phyloP scores from a whole-genome alignment of 1,140 invertebrate genomes.

The Nixonia krombeini region DNA sequence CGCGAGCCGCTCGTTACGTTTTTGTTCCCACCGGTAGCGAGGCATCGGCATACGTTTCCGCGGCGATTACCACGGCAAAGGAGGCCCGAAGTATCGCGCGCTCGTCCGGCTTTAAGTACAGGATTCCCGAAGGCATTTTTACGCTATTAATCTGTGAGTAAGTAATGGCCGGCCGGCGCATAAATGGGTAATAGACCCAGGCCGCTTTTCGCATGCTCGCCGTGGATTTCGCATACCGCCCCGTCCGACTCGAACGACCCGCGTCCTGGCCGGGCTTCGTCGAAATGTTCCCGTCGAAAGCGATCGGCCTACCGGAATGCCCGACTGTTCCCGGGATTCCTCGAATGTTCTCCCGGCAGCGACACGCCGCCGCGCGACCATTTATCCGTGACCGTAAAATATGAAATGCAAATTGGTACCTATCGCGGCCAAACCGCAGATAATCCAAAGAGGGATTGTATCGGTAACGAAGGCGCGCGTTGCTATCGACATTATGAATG shows the following conservation, averaged over 20 bases:
- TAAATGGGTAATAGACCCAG: conserved; percentile 41
- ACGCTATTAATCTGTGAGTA: conserved; percentile 41
- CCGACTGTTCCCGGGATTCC: no score
- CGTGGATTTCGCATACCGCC: conserved; percentile 34
- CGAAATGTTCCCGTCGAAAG: no score
- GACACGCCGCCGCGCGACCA: conserved; percentile 11
- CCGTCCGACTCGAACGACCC: no score
- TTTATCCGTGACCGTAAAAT: conserved; percentile 39
- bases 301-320: no score
- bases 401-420: conserved; percentile 43
- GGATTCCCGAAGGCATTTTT: conserved; percentile 37
- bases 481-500: conserved; percentile 48
- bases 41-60: conserved; percentile 27
- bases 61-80: no score
- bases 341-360: not conserved
- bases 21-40: conserved; percentile 27
- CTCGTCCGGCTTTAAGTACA: conserved; percentile 38
- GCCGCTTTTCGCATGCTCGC: conserved; percentile 36
- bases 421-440: conserved; percentile 27
- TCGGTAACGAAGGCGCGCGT: conserved; percentile 41
- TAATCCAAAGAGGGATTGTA: conserved; percentile 39
- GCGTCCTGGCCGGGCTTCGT: no score
- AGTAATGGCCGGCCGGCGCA: conserved; percentile 33
- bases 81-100: conserved; percentile 28
- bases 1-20: conserved; percentile 20